A percentile compares a stretch with the other conserved stretches of the same genome.
These are phyloP conservation scores for Bufo gargarizans DNA, from an alignment of 2,113 vertebrate genomes.

Conservation along the genomic window DNA sequence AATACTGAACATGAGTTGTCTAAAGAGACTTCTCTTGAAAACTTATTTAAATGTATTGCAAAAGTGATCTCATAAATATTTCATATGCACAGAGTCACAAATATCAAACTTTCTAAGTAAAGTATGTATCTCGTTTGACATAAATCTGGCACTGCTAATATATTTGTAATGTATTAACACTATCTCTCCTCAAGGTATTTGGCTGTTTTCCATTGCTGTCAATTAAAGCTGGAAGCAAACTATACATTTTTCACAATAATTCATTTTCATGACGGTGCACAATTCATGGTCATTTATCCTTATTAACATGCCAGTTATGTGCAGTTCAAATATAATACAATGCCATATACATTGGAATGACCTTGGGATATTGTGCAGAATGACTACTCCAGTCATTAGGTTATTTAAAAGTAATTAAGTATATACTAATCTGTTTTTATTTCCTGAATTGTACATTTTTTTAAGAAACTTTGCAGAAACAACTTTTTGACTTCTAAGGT, in stretches of 20 bases:
- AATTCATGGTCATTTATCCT: conserved; percentile 43
- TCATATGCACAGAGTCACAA: conserved; percentile 47
- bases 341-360: conserved; percentile 13
- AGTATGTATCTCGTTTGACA: conserved; percentile 53
- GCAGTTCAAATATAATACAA: background rate
- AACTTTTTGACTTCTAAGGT: too few species aligned
- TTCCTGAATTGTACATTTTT: too few species aligned
- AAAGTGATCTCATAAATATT: conserved; percentile 54
- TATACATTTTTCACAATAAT: conserved; percentile 50
- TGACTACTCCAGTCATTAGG: background rate
- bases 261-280: conserved; percentile 37
- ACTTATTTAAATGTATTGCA: conserved; percentile 54
- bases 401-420: too few species aligned
- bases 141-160: conserved; percentile 56
- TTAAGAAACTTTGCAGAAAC: too few species aligned
- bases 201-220: conserved; percentile 54
- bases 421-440: too few species aligned
- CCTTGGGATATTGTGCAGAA: background rate
- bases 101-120: conserved; percentile 54
- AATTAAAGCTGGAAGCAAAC: conserved; percentile 51
- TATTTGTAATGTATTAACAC: conserved; percentile 57
- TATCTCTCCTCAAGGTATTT: conserved; percentile 56
- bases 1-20: conserved; percentile 9
- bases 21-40: conserved; percentile 44
- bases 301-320: conserved; percentile 8